Evolutionary conservation across 2,888 invertebrate species (phyloP).

Genomic region (Lochmaea capreae): DNA sequence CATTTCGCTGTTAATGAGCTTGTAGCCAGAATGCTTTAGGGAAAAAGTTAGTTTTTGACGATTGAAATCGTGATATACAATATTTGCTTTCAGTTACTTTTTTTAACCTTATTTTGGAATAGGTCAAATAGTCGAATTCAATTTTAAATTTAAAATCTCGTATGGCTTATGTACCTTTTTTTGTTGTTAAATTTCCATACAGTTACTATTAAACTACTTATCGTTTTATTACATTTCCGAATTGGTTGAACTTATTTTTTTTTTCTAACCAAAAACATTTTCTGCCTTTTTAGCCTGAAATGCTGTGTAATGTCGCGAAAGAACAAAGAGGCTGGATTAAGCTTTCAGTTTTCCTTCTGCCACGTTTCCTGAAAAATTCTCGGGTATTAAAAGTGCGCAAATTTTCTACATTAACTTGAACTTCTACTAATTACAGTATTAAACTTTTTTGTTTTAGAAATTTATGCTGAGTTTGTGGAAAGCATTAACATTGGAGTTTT

Average conservation of each 20-base stretch:
- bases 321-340: conserved; percentile 36
- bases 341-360: conserved; percentile 34
- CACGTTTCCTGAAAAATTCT: conserved; percentile 35
- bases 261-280: conserved; percentile 16
- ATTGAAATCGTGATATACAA: too few species aligned
- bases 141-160: too few species aligned
- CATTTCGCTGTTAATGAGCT: neutral
- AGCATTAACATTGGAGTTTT: conserved; percentile 23
- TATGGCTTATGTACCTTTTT: too few species aligned
- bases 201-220: neutral
- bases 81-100: too few species aligned
- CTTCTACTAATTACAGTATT: conserved; percentile 39
- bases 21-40: neutral
- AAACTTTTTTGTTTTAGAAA: conserved; percentile 35
- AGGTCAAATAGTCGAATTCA: too few species aligned
- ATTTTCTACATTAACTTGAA: conserved; percentile 40
- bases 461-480: conserved; percentile 31
- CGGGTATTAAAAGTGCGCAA: conserved; percentile 38
- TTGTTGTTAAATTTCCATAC: neutral
- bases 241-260: conserved; percentile 2
- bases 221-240: conserved; percentile 1
- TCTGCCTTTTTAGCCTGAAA: conserved; percentile 27
- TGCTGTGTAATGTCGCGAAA: conserved; percentile 30
- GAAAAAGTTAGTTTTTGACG: too few species aligned
- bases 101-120: too few species aligned